A percentile compares a stretch with the other conserved stretches of the same genome.
phyloP scores from a whole-genome alignment of 1,140 invertebrate genomes.

The Sesamia nonagrioides region DNA sequence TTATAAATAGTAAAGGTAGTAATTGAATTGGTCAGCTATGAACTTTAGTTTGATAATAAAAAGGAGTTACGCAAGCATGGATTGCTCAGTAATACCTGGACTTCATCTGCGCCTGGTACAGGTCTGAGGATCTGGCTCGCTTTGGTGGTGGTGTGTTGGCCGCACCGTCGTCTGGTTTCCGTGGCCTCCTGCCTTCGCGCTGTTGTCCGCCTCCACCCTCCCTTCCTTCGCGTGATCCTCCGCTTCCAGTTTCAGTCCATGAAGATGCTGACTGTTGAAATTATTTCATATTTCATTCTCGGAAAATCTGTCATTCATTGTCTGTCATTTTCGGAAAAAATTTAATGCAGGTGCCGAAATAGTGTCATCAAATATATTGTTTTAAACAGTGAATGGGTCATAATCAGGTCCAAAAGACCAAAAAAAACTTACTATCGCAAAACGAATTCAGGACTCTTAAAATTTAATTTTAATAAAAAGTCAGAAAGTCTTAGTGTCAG shows the following conservation, averaged over 20 bases:
- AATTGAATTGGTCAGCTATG: too few species aligned
- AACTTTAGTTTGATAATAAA: too few species aligned
- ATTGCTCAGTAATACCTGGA: slow-evolving; percentile 74
- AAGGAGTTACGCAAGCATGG: slow-evolving; percentile 31
- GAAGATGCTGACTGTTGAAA: slow-evolving; percentile 77
- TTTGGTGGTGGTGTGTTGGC: slow-evolving; percentile 89
- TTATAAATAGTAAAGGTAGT: too few species aligned
- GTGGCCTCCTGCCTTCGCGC: slow-evolving; percentile 70
- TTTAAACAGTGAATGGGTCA: too few species aligned
- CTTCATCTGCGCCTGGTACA: slow-evolving; percentile 88
- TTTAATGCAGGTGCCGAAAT: too few species aligned
- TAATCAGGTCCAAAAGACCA: too few species aligned
- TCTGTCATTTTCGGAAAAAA: neutral
- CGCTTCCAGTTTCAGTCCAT: slow-evolving; percentile 82
- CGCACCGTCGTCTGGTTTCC: slow-evolving; percentile 80
- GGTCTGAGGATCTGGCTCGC: slow-evolving; percentile 89
- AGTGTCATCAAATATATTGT: too few species aligned
- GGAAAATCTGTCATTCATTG: neutral
- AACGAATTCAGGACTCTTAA: too few species aligned
- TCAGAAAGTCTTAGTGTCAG: too few species aligned
- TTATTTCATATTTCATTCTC: neutral
- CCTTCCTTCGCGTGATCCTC: slow-evolving; percentile 72
- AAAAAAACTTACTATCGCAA: too few species aligned
- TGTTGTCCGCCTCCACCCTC: slow-evolving; percentile 63
- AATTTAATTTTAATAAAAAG: too few species aligned